These are phyloP conservation scores for Drosophila equinoxialis DNA, from an alignment of 1,140 invertebrate species.

Conservation along the genomic window DNA sequence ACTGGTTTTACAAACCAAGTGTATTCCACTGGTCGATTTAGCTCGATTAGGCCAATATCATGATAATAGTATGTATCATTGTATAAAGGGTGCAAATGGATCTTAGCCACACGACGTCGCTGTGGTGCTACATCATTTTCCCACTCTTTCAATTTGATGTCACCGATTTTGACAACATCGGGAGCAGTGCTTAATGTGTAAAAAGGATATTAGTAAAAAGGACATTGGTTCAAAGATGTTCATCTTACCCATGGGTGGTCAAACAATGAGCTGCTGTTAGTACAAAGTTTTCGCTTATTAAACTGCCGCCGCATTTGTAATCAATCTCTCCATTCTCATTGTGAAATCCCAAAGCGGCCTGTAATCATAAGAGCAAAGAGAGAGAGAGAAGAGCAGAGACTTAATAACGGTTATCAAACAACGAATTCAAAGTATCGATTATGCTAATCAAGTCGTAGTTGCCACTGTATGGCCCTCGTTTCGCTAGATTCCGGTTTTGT, in stretches of 20 bases:
- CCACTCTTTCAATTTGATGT: conserved; percentile 61
- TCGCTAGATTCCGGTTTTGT: conserved; percentile 48
- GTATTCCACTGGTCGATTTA: conserved; percentile 51
- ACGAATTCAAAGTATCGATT: conserved; percentile 17
- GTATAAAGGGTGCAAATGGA: conserved; percentile 57
- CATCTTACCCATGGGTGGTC: conserved; percentile 53
- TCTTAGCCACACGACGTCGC: conserved; percentile 39
- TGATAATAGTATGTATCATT: conserved; percentile 50
- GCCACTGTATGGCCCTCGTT: background rate
- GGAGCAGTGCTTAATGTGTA: conserved; percentile 35
- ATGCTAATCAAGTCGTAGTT: conserved; percentile 22
- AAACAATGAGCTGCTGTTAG: conserved; percentile 64
- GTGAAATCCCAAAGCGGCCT: conserved; percentile 61
- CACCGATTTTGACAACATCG: conserved; percentile 58
- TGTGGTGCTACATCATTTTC: conserved; percentile 50
- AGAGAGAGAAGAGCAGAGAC: conserved; percentile 1
- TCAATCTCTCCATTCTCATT: conserved; percentile 44
- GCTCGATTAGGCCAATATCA: conserved; percentile 58
- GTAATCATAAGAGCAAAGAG: conserved; percentile 11
- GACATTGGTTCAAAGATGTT: background rate
- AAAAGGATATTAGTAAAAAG: background rate
- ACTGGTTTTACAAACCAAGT: conserved; percentile 61
- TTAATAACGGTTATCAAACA: conserved; percentile 36
- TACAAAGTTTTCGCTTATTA: conserved; percentile 75
- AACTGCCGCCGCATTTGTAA: conserved; percentile 75